A percentile compares a stretch with the other conserved stretches of the same genome.
phyloP scores from a whole-genome alignment of 2,113 vertebrate genomes.

The Hypomesus transpacificus region DNA sequence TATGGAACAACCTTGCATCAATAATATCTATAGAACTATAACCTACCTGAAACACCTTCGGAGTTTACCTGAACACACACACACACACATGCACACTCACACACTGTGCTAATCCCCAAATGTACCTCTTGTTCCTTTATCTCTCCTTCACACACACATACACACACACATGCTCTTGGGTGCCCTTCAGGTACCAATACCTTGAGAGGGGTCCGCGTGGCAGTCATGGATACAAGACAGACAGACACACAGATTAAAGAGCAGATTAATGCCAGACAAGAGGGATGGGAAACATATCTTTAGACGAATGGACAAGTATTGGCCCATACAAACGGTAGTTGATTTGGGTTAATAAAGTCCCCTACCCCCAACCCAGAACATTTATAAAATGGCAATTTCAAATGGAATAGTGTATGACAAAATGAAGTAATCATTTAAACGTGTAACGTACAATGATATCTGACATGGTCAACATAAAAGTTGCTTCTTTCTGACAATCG shows the following conservation, averaged over 20 bases:
- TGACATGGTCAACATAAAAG: too few species aligned
- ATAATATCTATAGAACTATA: constrained; percentile 14
- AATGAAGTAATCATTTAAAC: too few species aligned
- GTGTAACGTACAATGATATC: too few species aligned
- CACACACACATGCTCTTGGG: constrained; percentile 16
- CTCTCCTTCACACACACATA: constrained; percentile 19
- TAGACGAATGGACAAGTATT: constrained; percentile 9
- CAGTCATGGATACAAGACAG: constrained; percentile 50
- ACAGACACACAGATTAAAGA: constrained; percentile 50
- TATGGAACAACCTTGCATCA: constrained; percentile 1
- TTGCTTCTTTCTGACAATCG: too few species aligned
- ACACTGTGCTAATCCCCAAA: background rate
- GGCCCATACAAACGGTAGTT: constrained; percentile 7
- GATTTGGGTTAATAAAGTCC: background rate
- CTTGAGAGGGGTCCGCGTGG: constrained; percentile 46
- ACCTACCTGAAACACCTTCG: constrained; percentile 8
- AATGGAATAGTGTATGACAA: too few species aligned
- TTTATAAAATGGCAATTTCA: too few species aligned
- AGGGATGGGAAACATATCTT: constrained; percentile 8
- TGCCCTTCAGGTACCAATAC: constrained; percentile 39
- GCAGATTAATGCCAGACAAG: constrained; percentile 20
- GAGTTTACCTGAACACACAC: background rate
- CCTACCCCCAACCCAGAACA: too few species aligned
- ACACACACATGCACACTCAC: constrained; percentile 7
- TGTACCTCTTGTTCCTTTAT: background rate